Evolutionary conservation across 2,113 vertebrate species (phyloP).

Genomic region (Gambusia affinis): DNA sequence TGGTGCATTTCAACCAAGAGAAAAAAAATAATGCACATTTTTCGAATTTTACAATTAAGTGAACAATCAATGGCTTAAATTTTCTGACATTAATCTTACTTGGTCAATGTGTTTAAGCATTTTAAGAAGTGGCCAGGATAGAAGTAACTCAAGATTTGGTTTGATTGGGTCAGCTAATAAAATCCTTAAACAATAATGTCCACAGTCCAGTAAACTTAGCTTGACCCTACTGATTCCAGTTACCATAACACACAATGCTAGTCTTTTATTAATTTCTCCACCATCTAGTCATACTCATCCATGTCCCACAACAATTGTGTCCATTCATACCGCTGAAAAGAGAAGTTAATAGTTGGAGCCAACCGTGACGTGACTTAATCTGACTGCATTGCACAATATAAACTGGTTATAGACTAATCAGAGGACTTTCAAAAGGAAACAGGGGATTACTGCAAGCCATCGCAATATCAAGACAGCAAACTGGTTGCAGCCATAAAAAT

Average conservation of each 20-base stretch:
- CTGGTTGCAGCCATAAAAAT: slow-evolving; percentile 70
- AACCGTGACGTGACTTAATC: slow-evolving; percentile 73
- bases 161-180: not conserved
- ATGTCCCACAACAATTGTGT: slow-evolving; percentile 53
- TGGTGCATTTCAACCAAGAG: too few relatives aligned
- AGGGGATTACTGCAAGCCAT: slow-evolving; percentile 54
- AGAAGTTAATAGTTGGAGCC: slow-evolving; percentile 65
- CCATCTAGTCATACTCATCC: slow-evolving; percentile 44
- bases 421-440: slow-evolving; percentile 48
- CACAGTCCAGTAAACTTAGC: slow-evolving; percentile 28
- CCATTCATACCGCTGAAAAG: slow-evolving; percentile 72
- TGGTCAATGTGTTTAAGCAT: too few relatives aligned
- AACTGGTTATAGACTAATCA: slow-evolving; percentile 57
- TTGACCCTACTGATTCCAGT: slow-evolving; percentile 56
- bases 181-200: not conserved
- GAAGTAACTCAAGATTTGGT: too few relatives aligned
- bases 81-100: too few relatives aligned
- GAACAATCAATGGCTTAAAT: too few relatives aligned
- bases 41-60: too few relatives aligned
- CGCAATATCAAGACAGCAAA: slow-evolving; percentile 38
- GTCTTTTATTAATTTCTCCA: slow-evolving; percentile 43
- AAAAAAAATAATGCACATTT: too few relatives aligned
- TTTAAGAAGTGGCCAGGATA: too few relatives aligned
- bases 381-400: slow-evolving; percentile 76
- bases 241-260: slow-evolving; percentile 50